Percentiles rank a stretch among this genome's conserved stretches.
Conservation (phyloP, 2,797 vertebrate species). For the Phylloscopus collybita region DNA sequence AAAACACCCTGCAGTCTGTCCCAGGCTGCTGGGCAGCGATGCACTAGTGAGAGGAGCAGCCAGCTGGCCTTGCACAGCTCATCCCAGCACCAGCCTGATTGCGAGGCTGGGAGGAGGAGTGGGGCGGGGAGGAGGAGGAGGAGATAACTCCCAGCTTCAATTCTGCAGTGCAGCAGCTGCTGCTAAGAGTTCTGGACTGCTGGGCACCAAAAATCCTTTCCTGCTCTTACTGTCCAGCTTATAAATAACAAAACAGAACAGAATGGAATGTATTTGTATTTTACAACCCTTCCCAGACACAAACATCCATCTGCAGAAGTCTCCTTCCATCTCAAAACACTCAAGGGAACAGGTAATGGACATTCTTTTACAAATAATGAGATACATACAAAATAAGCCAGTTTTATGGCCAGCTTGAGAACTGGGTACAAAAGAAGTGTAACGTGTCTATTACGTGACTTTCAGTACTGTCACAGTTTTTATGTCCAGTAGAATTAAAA, state of each 20-base stretch:
- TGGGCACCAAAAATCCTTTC: not conserved
- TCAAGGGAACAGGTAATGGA: not conserved
- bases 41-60: not conserved
- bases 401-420: not conserved
- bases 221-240: not conserved
- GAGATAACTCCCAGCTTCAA: conserved; percentile 34
- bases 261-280: not conserved
- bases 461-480: not conserved
- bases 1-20: not conserved
- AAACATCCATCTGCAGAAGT: not conserved
- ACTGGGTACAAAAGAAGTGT: not conserved
- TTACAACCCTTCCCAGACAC: not conserved
- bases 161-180: conserved; percentile 66
- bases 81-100: not conserved
- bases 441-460: not conserved
- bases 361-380: not conserved
- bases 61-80: not conserved
- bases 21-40: not conserved
- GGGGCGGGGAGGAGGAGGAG: not conserved
- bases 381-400: not conserved
- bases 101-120: conserved; percentile 27
- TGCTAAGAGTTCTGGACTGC: not conserved
- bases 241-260: not conserved
- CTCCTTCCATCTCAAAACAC: not conserved
- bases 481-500: not conserved